Percentiles rank a stretch among this genome's conserved stretches.
phyloP scores from a whole-genome alignment of 2,888 invertebrate genomes.

The Drosophila mimica region DNA sequence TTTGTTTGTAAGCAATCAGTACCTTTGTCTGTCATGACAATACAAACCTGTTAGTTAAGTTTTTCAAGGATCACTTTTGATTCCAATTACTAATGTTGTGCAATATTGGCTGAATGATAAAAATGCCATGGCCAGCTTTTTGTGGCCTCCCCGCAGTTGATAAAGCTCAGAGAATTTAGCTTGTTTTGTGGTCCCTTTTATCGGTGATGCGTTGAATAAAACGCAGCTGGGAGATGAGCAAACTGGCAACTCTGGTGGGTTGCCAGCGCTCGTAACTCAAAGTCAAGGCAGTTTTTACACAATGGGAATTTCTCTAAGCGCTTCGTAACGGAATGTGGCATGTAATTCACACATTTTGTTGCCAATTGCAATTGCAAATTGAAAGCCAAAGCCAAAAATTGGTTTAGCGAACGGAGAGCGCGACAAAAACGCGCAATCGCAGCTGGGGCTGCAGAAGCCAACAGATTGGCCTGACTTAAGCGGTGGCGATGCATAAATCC shows the following conservation, averaged over 20 bases:
- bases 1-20: background rate
- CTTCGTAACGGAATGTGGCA: conserved; percentile 5
- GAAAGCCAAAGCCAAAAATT: conserved; percentile 59
- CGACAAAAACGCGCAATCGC: conserved; percentile 39
- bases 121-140: background rate
- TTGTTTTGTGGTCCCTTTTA: conserved; percentile 9
- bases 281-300: conserved; percentile 25
- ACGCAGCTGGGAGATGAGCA: conserved; percentile 19
- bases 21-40: background rate
- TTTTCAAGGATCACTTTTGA: background rate
- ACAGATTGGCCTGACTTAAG: conserved; percentile 71
- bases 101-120: background rate
- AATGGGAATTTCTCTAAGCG: conserved; percentile 40
- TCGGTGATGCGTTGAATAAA: conserved; percentile 37
- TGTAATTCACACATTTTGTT: conserved; percentile 50
- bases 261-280: conserved; percentile 19
- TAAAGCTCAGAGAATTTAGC: background rate
- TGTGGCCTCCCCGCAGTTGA: background rate
- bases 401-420: conserved; percentile 29
- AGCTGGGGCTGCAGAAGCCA: conserved; percentile 44
- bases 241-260: conserved; percentile 16
- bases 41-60: background rate
- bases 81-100: background rate
- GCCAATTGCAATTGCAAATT: conserved; percentile 63
- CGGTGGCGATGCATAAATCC: conserved; percentile 72